Evolutionary conservation across 2,888 invertebrate genomes (phyloP).

Genomic region (Itoplectis maculator): DNA sequence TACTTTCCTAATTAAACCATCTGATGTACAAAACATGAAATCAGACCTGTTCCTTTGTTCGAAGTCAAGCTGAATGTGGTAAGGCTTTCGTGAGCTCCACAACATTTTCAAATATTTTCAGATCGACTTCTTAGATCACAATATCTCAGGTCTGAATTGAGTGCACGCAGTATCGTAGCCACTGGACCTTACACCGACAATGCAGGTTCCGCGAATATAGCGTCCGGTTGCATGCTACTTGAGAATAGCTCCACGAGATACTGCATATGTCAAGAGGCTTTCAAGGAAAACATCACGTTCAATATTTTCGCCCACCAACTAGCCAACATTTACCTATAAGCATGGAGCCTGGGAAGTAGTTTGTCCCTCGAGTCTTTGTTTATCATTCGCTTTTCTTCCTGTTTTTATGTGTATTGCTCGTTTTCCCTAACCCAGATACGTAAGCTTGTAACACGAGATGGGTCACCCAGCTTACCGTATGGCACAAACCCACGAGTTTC

Average conservation of each 20-base stretch:
- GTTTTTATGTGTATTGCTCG: not conserved
- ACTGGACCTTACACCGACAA: not conserved
- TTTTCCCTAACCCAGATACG: not conserved
- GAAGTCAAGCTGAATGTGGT: no score
- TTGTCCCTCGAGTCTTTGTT: not conserved
- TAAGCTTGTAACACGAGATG: not conserved
- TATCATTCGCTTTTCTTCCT: not conserved
- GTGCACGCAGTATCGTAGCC: not conserved
- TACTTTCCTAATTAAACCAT: no score
- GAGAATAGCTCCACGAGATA: not conserved
- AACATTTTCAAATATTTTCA: not conserved
- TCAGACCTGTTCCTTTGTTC: no score
- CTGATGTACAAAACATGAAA: no score
- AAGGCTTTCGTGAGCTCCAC: no score
- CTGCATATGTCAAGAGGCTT: not conserved
- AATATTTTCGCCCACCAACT: not conserved
- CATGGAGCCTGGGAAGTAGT: slow-evolving; percentile 1
- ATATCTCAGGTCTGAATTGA: not conserved
- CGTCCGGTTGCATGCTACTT: not conserved
- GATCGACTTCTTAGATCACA: no score
- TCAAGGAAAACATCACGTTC: not conserved
- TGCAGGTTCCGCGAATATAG: not conserved
- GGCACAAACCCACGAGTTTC: not conserved
- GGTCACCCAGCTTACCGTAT: not conserved
- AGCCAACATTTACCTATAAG: no score